phyloP scores from a whole-genome alignment of 2,888 invertebrate genomes.

The Latheticus oryzae region DNA sequence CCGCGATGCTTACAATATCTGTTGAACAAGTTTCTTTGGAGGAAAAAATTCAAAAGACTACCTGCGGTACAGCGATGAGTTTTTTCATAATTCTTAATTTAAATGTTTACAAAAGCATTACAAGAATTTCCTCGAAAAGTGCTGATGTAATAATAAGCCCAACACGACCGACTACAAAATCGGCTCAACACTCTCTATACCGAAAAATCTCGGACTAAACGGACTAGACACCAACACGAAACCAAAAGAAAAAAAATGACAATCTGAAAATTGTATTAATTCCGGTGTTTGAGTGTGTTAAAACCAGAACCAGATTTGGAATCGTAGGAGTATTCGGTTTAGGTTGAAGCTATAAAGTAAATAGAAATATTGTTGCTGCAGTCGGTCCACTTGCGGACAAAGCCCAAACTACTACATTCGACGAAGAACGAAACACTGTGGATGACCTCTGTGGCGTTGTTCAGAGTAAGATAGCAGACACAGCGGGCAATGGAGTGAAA shows the following conservation, averaged over 20 bases:
- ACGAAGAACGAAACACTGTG: slow-evolving; percentile 37
- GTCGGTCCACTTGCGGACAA: slow-evolving; percentile 48
- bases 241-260: slow-evolving; percentile 14
- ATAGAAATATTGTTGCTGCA: slow-evolving; percentile 58
- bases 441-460: slow-evolving; percentile 48
- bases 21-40: slow-evolving; percentile 3
- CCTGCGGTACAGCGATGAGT: slow-evolving; percentile 36
- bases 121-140: slow-evolving; percentile 41
- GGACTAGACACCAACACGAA: slow-evolving; percentile 12
- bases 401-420: slow-evolving; percentile 43
- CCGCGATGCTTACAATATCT: slow-evolving; percentile 27
- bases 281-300: slow-evolving; percentile 16
- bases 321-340: slow-evolving; percentile 58
- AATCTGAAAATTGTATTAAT: slow-evolving; percentile 16
- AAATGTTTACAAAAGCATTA: slow-evolving; percentile 43
- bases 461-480: slow-evolving; percentile 34
- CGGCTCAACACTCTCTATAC: slow-evolving; percentile 9
- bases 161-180: slow-evolving; percentile 27
- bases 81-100: slow-evolving; percentile 43
- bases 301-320: slow-evolving; percentile 50
- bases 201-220: slow-evolving; percentile 12
- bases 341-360: slow-evolving; percentile 57
- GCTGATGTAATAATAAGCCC: slow-evolving; percentile 38
- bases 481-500: slow-evolving; percentile 54
- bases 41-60: slow-evolving; percentile 29